These are phyloP conservation scores for Marisa cornuarietis DNA, from an alignment of 1,140 invertebrate species.

Conservation along the genomic window DNA sequence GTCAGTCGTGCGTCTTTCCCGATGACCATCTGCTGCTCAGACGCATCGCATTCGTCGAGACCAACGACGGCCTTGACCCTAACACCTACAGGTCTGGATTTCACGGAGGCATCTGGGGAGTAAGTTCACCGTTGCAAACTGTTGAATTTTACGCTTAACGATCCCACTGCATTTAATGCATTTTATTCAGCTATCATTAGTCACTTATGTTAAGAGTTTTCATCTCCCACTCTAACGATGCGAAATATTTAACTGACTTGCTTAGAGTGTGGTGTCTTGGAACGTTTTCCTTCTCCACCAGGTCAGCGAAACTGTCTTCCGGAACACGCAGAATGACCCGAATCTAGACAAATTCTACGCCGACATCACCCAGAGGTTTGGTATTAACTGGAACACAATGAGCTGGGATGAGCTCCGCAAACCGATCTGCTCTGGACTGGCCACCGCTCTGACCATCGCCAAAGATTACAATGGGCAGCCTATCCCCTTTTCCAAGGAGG, in stretches of 20 bases:
- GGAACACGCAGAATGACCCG: slow-evolving; percentile 9
- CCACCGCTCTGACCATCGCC: not conserved
- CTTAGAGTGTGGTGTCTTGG: too few species aligned
- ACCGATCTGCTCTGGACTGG: slow-evolving; percentile 24
- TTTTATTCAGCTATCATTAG: too few species aligned
- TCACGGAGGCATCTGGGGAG: slow-evolving; percentile 37
- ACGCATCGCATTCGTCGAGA: slow-evolving; percentile 26
- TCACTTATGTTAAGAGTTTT: too few species aligned
- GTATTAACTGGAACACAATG: slow-evolving; percentile 17
- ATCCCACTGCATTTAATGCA: too few species aligned
- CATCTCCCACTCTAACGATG: too few species aligned
- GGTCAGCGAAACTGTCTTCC: not conserved
- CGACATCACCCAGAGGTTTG: slow-evolving; percentile 19
- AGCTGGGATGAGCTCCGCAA: slow-evolving; percentile 20
- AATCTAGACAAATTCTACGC: not conserved
- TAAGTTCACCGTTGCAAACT: slow-evolving; percentile 1
- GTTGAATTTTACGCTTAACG: too few species aligned
- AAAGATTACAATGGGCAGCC: not conserved
- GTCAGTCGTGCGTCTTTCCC: slow-evolving; percentile 24
- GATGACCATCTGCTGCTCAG: slow-evolving; percentile 22
- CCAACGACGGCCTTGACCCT: slow-evolving; percentile 27
- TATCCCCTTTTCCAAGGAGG: not conserved
- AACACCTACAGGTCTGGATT: slow-evolving; percentile 33
- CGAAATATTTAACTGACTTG: too few species aligned
- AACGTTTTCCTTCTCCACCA: not conserved